Percentiles rank a stretch among this genome's conserved stretches.
Evolutionary conservation across 2,888 invertebrate species (phyloP).

Genomic region (Melieria crassipennis): DNA sequence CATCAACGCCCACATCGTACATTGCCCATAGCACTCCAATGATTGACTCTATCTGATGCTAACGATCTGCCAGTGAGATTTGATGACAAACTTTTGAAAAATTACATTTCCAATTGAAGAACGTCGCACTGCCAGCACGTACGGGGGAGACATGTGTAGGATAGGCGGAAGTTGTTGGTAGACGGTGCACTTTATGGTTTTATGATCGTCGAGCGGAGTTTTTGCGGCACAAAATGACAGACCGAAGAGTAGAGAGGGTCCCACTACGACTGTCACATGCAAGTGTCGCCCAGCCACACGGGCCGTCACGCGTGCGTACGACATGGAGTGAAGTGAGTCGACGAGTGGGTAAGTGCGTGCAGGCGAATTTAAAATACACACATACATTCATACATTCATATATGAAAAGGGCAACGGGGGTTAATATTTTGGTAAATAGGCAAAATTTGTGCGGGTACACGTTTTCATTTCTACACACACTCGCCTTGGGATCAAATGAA

Average conservation of each 20-base stretch:
- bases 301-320: no score
- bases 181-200: constrained; percentile 16
- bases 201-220: constrained; percentile 4
- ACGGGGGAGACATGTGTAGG: background rate
- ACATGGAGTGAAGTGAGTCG: no score
- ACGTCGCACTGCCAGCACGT: background rate
- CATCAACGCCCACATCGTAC: background rate
- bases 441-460: constrained; percentile 19
- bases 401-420: background rate
- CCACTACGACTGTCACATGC: no score
- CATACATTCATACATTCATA: background rate
- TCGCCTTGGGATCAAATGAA: background rate
- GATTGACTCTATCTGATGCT: constrained; percentile 25
- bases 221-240: background rate
- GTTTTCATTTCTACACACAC: background rate
- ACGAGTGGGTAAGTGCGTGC: background rate
- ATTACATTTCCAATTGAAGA: constrained; percentile 20
- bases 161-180: background rate
- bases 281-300: no score
- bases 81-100: constrained; percentile 31
- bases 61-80: constrained; percentile 18
- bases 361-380: background rate
- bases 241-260: constrained; percentile 4
- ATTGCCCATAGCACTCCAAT: background rate
- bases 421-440: constrained; percentile 3